phyloP scores from a whole-genome alignment of 2,797 vertebrate species.

The Bryconaethiops microstoma region DNA sequence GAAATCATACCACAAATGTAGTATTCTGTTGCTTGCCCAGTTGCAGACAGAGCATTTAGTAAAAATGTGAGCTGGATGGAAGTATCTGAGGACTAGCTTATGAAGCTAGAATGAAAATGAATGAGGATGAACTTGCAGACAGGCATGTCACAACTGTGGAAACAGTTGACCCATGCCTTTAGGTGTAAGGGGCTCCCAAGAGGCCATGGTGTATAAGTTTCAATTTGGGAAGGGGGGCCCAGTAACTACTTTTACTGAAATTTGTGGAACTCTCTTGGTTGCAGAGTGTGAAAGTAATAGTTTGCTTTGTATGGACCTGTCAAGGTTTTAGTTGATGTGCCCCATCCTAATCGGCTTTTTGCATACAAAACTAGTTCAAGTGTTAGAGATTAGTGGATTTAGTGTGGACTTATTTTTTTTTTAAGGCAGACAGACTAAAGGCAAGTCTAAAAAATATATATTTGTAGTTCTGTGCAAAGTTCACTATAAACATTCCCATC shows the following conservation, averaged over 20 bases:
- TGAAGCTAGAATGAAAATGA: neutral
- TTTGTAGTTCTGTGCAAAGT: too few species aligned
- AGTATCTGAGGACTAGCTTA: neutral
- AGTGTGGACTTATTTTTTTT: too few species aligned
- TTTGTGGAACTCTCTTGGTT: neutral
- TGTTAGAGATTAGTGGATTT: too few species aligned
- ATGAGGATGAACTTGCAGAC: neutral
- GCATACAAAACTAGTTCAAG: neutral
- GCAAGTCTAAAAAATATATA: too few species aligned
- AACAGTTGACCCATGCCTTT: neutral
- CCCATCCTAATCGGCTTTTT: neutral
- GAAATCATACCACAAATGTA: too few species aligned
- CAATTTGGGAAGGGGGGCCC: neutral
- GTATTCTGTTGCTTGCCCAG: too few species aligned
- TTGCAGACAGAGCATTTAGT: too few species aligned
- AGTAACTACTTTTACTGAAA: neutral
- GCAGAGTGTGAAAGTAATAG: too few species aligned
- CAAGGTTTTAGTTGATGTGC: neutral
- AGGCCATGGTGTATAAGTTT: neutral
- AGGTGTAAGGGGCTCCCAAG: neutral
- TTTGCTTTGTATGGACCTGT: neutral
- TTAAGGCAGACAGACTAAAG: too few species aligned
- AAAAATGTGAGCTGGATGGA: neutral
- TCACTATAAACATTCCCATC: too few species aligned
- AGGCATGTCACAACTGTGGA: neutral